Base-by-base conservation (phyloP, 2,797 vertebrate genomes). In the Enteromius thamalakanensis region DNA sequence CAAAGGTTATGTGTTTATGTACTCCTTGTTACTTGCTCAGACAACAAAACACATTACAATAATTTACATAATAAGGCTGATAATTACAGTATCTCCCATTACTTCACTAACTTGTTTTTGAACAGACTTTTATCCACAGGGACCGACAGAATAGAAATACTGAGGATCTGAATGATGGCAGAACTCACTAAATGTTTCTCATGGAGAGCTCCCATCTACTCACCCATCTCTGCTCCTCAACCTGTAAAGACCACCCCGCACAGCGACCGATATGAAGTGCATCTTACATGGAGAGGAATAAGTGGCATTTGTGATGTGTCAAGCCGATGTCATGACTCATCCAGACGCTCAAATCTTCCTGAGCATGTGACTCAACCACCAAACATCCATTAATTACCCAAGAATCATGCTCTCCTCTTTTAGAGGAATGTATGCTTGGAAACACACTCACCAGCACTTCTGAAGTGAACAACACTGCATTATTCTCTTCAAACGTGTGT, bases 301-400 rank as follows among this genome's bases (percentile, higher is more conserved):
- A 53, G 40, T 47, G 55, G 34, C 76, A 85, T 76, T 37, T 34
- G 23, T n/a, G 17, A 65, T 45, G 71, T 75, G 67, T 42, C n/a
- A 55, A 81, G 60, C 6, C 11, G 60, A 82, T 84, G 29, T 86
- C 72, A 77, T 9, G 55, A 76, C 29, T 21, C 29, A 72, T 82
- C 34, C 82, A 80, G 67, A 75, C 21, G 6, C 69, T 76, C 76
- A 70, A 69, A 53, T 26, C 23, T 82, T 85, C 42, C 29, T 65
- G 53, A 83, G 67, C 12, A 76, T 47, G 79, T 83, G 79, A 85
- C 64, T 87, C 79, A 85, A 55, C 51, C 49, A 15, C 19, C n/a
- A 29, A 70, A 55, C 82, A 82, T 64, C 51, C 58, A 80, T 55
- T 53, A 49, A 68, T 55, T 37, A 21, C 37, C 4, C 42, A 45